These are phyloP conservation scores for Chorisops tibialis DNA, from an alignment of 2,888 invertebrate genomes.

Conservation along the genomic window DNA sequence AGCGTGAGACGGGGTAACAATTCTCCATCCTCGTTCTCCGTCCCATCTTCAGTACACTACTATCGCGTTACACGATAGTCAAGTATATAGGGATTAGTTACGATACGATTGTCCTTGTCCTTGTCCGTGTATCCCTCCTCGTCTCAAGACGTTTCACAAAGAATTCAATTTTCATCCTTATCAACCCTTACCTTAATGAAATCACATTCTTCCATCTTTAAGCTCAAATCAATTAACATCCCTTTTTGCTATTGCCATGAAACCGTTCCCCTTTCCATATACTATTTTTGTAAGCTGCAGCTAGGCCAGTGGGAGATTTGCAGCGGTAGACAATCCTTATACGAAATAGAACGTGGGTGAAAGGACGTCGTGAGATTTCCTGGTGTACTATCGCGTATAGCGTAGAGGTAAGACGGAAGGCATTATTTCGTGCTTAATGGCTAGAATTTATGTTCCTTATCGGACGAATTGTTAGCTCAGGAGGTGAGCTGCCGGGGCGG, in stretches of 20 bases:
- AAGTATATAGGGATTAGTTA: slow-evolving; percentile 18
- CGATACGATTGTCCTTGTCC: slow-evolving; percentile 15
- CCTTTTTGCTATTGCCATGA: slow-evolving; percentile 22
- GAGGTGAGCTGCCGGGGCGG: background rate
- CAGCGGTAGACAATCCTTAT: slow-evolving; percentile 1
- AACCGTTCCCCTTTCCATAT: slow-evolving; percentile 6
- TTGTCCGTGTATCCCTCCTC: no score
- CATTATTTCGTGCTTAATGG: slow-evolving; percentile 27
- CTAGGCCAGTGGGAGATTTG: background rate
- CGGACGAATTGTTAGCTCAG: slow-evolving; percentile 21
- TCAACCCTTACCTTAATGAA: slow-evolving; percentile 34
- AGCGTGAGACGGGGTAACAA: background rate
- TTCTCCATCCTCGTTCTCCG: no score
- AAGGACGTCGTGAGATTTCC: background rate
- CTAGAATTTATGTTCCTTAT: slow-evolving; percentile 29
- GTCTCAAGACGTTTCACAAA: slow-evolving; percentile 11
- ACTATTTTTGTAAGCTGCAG: slow-evolving; percentile 1
- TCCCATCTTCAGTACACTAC: no score
- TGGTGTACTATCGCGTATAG: background rate
- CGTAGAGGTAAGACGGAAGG: background rate
- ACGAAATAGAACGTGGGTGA: background rate
- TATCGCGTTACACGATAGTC: slow-evolving; percentile 21
- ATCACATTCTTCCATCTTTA: slow-evolving; percentile 33
- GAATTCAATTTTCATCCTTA: slow-evolving; percentile 33
- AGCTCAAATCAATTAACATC: slow-evolving; percentile 34